A percentile compares a stretch with the other conserved stretches of the same genome.
phyloP scores from a whole-genome alignment of 2,888 invertebrate genomes.

The Ametastegia equiseti region DNA sequence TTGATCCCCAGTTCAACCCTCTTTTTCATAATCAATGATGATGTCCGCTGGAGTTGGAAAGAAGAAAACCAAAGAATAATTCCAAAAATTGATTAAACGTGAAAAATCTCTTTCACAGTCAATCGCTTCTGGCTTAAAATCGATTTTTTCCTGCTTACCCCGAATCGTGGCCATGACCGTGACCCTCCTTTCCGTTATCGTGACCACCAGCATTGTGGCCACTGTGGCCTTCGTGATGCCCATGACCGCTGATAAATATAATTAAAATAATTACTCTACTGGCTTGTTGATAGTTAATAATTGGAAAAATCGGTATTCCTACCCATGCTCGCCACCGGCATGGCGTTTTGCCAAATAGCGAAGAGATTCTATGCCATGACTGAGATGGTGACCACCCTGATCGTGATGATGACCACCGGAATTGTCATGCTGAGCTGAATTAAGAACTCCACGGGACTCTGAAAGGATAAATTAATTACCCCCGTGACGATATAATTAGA shows the following conservation, averaged over 20 bases:
- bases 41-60: background rate
- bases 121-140: constrained; percentile 10
- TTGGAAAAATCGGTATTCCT: background rate
- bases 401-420: background rate
- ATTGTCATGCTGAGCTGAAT: background rate
- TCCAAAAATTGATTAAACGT: no score
- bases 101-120: background rate
- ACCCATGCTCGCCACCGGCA: background rate
- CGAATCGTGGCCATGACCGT: constrained; percentile 2
- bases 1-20: no score
- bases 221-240: background rate
- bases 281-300: no score
- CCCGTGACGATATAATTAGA: no score
- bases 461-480: background rate
- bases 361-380: background rate
- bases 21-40: background rate
- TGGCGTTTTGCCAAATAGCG: background rate
- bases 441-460: background rate
- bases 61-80: no score
- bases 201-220: background rate
- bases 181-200: background rate
- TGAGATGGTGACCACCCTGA: background rate
- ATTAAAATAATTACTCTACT: background rate
- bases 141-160: background rate
- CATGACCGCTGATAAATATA: background rate